These are phyloP conservation scores for Cheilosia vernalis DNA, from an alignment of 2,888 invertebrate species.

Conservation along the genomic window DNA sequence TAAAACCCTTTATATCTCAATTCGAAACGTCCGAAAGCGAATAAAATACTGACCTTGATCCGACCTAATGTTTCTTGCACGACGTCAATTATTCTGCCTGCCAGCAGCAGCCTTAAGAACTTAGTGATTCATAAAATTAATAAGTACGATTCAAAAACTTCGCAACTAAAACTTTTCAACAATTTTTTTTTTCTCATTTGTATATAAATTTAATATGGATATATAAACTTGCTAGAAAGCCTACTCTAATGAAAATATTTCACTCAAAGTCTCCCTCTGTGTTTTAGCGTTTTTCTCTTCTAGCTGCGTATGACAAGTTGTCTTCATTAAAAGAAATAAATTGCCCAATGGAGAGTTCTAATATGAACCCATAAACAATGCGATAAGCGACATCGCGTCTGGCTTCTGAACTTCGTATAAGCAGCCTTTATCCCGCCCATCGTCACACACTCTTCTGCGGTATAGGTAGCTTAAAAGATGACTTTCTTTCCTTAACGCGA, in stretches of 20 bases:
- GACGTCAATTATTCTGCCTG: too few species aligned
- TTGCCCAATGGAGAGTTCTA: constrained; percentile 74
- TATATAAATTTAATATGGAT: neutral
- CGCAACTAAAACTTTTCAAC: neutral
- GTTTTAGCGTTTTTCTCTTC: constrained; percentile 56
- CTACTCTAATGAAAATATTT: constrained; percentile 61
- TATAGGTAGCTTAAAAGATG: constrained; percentile 23
- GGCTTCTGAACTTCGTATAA: constrained; percentile 67
- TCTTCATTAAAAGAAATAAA: constrained; percentile 75
- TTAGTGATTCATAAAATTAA: too few species aligned
- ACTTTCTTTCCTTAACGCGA: constrained; percentile 32
- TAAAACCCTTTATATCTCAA: too few species aligned
- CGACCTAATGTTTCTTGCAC: too few species aligned
- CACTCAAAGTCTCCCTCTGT: constrained; percentile 46
- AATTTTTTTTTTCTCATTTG: constrained; percentile 19
- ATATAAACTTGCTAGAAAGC: constrained; percentile 13
- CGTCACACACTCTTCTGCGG: constrained; percentile 20
- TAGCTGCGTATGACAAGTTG: constrained; percentile 72
- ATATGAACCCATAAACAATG: constrained; percentile 72
- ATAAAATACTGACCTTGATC: too few species aligned
- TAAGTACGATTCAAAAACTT: too few species aligned
- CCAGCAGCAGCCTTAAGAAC: too few species aligned
- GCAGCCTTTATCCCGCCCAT: constrained; percentile 50
- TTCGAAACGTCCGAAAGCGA: too few species aligned
- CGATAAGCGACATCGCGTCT: constrained; percentile 70